Conservation (phyloP, 1,140 invertebrate genomes). For the Odontomachus brunneus region DNA sequence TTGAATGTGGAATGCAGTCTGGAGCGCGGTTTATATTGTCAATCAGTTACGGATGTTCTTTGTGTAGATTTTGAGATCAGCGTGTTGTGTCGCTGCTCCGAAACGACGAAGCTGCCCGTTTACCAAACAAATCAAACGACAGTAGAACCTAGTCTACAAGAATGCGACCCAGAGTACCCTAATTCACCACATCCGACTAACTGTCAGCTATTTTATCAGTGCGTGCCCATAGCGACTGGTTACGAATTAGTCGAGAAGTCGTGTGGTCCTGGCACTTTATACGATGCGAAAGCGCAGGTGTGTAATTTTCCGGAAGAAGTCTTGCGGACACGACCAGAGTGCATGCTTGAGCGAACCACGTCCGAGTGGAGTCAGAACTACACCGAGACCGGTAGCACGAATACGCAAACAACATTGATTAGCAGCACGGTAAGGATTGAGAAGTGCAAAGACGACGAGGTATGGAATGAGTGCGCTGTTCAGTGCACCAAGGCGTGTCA, state of each 20-base stretch:
- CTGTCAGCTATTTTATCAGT: conserved; percentile 88
- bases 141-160: too few relatives aligned
- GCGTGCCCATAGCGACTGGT: conserved; percentile 80
- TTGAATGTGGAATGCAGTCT: conserved; percentile 91
- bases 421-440: conserved; percentile 36
- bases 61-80: conserved; percentile 91
- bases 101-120: conserved; percentile 47
- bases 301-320: conserved; percentile 89
- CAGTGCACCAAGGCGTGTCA: conserved; percentile 88
- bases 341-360: conserved; percentile 68
- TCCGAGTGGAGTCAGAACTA: conserved; percentile 30
- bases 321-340: conserved; percentile 87
- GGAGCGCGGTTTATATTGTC: conserved; percentile 89
- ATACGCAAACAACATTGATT: neutral
- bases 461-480: conserved; percentile 87
- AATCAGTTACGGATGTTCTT: conserved; percentile 78
- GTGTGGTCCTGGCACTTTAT: conserved; percentile 87
- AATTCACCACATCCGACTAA: conserved; percentile 85
- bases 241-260: conserved; percentile 85
- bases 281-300: conserved; percentile 87
- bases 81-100: conserved; percentile 88
- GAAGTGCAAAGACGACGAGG: conserved; percentile 82
- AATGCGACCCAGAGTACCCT: conserved; percentile 82
- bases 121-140: too few relatives aligned
- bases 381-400: neutral